Percentiles rank a stretch among this genome's conserved stretches.
phyloP scores from a whole-genome alignment of 1,140 invertebrate species.

The Papilio helenus region DNA sequence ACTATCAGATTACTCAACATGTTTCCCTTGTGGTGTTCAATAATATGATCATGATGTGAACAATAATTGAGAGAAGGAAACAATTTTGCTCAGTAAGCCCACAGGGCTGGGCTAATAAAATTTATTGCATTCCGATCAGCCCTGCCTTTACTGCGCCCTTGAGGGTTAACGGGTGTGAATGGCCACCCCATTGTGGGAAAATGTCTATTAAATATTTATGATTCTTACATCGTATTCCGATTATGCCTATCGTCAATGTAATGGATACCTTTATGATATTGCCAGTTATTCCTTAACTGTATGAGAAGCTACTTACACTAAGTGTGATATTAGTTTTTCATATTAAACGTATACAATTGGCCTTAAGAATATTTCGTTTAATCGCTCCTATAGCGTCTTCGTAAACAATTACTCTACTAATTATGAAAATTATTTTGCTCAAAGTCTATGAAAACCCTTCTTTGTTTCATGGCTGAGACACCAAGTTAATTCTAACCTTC shows the following conservation, averaged over 20 bases:
- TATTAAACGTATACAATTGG: background rate
- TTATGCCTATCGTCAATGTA: constrained; percentile 62
- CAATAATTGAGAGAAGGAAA: constrained; percentile 68
- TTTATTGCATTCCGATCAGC: constrained; percentile 78
- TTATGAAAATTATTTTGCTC: too few species aligned
- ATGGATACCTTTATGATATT: constrained; percentile 57
- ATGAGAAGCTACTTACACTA: background rate
- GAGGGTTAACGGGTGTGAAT: constrained; percentile 78
- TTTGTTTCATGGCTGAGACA: background rate
- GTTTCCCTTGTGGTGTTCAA: constrained; percentile 40
- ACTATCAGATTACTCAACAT: background rate
- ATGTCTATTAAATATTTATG: constrained; percentile 82
- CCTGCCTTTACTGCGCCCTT: constrained; percentile 68
- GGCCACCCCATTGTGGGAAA: constrained; percentile 80
- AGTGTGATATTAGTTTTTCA: background rate
- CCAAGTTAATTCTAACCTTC: background rate
- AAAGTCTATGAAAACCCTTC: background rate
- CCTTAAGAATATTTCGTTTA: background rate
- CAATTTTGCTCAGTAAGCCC: constrained; percentile 76
- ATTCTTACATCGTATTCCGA: constrained; percentile 58
- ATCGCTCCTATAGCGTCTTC: background rate
- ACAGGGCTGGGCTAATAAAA: constrained; percentile 55
- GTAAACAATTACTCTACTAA: too few species aligned
- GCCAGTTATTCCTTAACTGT: constrained; percentile 27
- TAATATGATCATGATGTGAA: constrained; percentile 50